These are phyloP conservation scores for Archocentrus centrarchus DNA, from an alignment of 2,113 vertebrate species.

Conservation along the genomic window DNA sequence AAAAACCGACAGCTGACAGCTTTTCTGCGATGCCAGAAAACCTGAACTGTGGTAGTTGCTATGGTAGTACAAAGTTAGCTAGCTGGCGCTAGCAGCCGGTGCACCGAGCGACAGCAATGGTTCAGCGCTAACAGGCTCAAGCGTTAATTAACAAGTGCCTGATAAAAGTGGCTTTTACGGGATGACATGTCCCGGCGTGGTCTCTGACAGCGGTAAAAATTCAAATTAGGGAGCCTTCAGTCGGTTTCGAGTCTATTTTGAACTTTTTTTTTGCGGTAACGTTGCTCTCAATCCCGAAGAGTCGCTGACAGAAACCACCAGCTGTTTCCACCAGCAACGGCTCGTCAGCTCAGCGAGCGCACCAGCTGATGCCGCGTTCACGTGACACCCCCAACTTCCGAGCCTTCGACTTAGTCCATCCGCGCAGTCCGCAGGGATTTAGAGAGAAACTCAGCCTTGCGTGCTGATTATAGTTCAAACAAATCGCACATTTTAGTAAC, in stretches of 20 bases:
- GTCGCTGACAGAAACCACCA: conserved; percentile 74
- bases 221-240: not conserved
- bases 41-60: conserved; percentile 12
- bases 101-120: conserved; percentile 19
- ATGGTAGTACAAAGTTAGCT: conserved; percentile 43
- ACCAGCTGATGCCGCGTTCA: conserved; percentile 61
- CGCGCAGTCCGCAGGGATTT: no score
- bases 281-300: not conserved
- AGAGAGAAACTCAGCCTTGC: not conserved
- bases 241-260: conserved; percentile 16
- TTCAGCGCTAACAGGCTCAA: conserved; percentile 31
- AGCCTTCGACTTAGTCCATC: not conserved
- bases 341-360: conserved; percentile 68
- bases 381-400: not conserved
- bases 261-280: conserved; percentile 48
- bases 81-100: conserved; percentile 60
- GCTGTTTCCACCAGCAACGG: conserved; percentile 74
- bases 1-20: not conserved
- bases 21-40: not conserved
- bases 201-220: not conserved
- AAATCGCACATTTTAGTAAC: not conserved
- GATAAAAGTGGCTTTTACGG: conserved; percentile 44
- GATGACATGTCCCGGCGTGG: conserved; percentile 43
- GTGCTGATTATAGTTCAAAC: not conserved
- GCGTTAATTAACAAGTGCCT: conserved; percentile 25